Conservation (phyloP, 2,113 vertebrate species). For the Mandrillus leucophaeus region DNA sequence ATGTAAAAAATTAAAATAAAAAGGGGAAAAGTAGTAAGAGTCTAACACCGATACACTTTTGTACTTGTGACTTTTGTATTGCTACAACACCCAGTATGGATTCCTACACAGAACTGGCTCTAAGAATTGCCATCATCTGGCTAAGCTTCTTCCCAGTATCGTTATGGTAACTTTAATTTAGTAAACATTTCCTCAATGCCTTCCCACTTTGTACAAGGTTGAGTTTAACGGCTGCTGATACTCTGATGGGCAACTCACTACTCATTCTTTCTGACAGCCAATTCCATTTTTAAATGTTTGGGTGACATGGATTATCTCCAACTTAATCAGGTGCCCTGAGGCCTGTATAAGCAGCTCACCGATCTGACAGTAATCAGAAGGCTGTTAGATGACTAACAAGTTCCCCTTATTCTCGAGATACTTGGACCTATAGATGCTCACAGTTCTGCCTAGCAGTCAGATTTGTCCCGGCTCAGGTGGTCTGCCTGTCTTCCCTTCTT, state of each 20-base stretch:
- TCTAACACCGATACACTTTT: neutral
- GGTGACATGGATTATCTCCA: neutral
- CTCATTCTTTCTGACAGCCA: neutral
- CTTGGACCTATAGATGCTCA: neutral
- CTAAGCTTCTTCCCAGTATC: neutral
- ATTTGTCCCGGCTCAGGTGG: neutral
- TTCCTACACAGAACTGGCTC: neutral
- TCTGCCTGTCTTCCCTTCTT: neutral
- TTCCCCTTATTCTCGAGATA: neutral
- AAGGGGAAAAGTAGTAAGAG: neutral
- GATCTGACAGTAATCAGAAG: neutral
- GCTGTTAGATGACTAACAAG: neutral
- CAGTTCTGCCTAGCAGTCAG: neutral
- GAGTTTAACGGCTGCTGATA: neutral
- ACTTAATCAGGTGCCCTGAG: neutral
- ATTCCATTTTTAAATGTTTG: neutral
- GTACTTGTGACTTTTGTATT: neutral
- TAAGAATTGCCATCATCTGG: neutral
- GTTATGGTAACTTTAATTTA: neutral
- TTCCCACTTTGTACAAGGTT: neutral
- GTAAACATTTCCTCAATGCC: neutral
- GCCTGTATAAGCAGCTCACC: neutral
- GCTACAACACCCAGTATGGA: neutral
- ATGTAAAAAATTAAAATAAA: neutral
- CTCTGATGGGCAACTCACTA: neutral